Base-by-base conservation (phyloP, 2,797 vertebrate species). In the Melanogrammus aeglefinus region DNA sequence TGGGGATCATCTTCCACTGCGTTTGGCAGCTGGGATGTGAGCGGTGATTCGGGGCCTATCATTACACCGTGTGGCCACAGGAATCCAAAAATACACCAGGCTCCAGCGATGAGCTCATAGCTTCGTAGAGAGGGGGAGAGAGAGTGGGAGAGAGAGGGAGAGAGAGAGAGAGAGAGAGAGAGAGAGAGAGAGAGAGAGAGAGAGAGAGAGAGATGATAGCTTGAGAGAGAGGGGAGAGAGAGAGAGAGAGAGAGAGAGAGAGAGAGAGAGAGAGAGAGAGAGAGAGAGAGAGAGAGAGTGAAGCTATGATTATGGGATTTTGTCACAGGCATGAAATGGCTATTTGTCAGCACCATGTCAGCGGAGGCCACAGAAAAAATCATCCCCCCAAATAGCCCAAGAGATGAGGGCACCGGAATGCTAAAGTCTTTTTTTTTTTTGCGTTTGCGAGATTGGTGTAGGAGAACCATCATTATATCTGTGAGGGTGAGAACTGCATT, bases 271-370 rank as follows among this genome's bases (percentile, higher is more conserved):
- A 29, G 66, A 29, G 10, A 14, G 66, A 4, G 27, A 14, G 66
- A 29, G 66, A 70, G 73, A 75, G 27, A 51, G 44, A 77, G 80
- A 80, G 79, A 84, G 84, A 90, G 77, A 86, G 80, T 74, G 80
- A 82, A 85, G 84, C 80, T 90, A 88, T 92, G 91, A 94, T 93
- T 94, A 92, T 90, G 92, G 88, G 89, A 83, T 92, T 92, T 92
- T 93, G 90, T 91, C 92, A 86, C 77, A 85, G 88, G 87, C 88
- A 92, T 92, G 82, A 90, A 93, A 92, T 87, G 81, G 87, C 88
- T 89, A 92, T 94, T 94, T 94, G 90, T 92, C 92, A 93, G 87
- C 85, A 84, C 80, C 83, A 86, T 90, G 91, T 93, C 90, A 90
- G 86, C 86, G 75, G 72, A 81, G 82, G 82, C 85, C 82, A 86